phyloP scores from a whole-genome alignment of 2,113 vertebrate species.

The Dromiciops gliroides region DNA sequence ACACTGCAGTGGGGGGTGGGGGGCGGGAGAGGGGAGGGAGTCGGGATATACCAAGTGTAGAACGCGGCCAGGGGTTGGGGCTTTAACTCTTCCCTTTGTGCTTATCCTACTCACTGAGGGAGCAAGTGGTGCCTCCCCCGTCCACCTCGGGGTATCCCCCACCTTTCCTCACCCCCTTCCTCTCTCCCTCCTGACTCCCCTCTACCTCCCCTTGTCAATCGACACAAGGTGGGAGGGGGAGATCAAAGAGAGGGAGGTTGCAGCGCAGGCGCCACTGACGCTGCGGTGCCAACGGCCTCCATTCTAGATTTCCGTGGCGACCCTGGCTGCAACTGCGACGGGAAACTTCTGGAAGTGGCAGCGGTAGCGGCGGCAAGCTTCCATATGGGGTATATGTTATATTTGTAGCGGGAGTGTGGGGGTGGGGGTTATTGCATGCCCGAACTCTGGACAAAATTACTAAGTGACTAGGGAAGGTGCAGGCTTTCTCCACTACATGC shows the following conservation, averaged over 20 bases:
- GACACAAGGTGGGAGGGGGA: background rate
- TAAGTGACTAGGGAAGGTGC: background rate
- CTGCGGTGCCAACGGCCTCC: background rate
- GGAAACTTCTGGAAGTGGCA: conserved; percentile 83
- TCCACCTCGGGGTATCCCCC: background rate
- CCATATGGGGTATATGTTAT: conserved; percentile 1
- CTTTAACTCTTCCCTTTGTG: background rate
- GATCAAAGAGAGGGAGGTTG: background rate
- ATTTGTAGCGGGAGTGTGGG: background rate
- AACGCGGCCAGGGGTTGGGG: background rate
- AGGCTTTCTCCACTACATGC: background rate
- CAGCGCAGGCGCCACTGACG: conserved; percentile 45
- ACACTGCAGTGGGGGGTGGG: background rate
- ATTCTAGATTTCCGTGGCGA: background rate
- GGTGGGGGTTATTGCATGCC: background rate
- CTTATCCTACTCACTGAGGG: rapidly evolving
- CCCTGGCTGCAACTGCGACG: conserved; percentile 39
- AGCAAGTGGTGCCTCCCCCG: background rate
- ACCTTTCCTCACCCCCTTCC: background rate
- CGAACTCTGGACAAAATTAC: background rate
- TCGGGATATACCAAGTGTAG: conserved; percentile 30
- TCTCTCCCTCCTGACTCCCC: background rate
- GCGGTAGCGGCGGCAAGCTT: conserved; percentile 22
- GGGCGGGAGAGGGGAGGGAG: background rate
- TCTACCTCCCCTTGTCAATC: background rate